Conservation (phyloP, 1,140 invertebrate genomes). For the Lasaia peninsularis region DNA sequence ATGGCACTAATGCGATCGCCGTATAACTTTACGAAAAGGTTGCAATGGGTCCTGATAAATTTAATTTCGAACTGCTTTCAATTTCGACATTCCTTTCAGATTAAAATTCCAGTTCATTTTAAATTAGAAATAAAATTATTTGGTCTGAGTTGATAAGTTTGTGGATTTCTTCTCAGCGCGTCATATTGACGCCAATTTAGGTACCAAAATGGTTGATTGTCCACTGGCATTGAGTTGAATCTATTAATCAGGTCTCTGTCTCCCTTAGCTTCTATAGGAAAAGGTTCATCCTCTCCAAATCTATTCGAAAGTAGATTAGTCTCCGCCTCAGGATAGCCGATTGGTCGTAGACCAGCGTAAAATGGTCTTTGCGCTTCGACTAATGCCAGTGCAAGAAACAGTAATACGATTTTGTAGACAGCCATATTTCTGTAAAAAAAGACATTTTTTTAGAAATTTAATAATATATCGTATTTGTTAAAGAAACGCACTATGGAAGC, state of each 20-base stretch:
- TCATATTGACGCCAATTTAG: constrained; percentile 77
- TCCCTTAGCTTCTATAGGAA: constrained; percentile 68
- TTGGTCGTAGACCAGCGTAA: constrained; percentile 51
- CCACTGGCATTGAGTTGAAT: constrained; percentile 72
- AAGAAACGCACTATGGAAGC: too few relatives aligned
- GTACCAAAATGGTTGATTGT: constrained; percentile 79
- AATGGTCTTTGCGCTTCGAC: constrained; percentile 53
- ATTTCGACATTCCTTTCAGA: constrained; percentile 1
- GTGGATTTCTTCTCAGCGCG: constrained; percentile 49
- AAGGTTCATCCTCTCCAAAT: constrained; percentile 45
- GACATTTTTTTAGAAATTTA: neutral
- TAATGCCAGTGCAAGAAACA: constrained; percentile 28
- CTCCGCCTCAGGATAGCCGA: constrained; percentile 45
- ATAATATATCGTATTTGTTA: too few relatives aligned
- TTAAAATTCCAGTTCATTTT: constrained; percentile 3
- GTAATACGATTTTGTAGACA: constrained; percentile 33
- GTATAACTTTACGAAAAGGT: neutral
- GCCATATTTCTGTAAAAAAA: constrained; percentile 49
- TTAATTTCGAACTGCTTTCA: constrained; percentile 1
- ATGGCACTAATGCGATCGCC: too few relatives aligned
- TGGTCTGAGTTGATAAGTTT: constrained; percentile 42
- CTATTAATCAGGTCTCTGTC: constrained; percentile 70
- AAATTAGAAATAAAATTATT: constrained; percentile 22
- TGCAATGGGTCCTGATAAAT: neutral
- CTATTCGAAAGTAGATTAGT: constrained; percentile 36